A percentile compares a stretch with the other conserved stretches of the same genome.
These are phyloP conservation scores for Microtus oregoni DNA, from an alignment of 2,113 vertebrate species.

Conservation along the genomic window DNA sequence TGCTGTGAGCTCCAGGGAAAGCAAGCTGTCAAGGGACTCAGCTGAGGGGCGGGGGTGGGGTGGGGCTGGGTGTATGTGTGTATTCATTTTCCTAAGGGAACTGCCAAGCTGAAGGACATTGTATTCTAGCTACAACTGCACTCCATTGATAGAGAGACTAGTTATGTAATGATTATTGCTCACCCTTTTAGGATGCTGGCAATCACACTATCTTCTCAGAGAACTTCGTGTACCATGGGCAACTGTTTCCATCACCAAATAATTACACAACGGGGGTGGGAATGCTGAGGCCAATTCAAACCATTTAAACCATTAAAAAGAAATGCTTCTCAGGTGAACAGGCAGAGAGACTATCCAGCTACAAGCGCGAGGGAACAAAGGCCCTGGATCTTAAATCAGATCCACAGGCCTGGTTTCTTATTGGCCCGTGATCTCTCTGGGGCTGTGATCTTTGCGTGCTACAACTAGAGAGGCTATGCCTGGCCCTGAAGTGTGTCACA, in stretches of 20 bases:
- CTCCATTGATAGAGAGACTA: neutral
- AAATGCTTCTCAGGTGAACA: neutral
- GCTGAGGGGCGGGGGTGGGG: accelerated
- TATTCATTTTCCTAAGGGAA: neutral
- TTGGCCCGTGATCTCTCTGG: neutral
- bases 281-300: neutral
- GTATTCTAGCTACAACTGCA: neutral
- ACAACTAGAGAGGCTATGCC: neutral
- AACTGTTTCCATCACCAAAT: neutral
- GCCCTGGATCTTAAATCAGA: neutral
- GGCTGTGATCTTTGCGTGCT: neutral
- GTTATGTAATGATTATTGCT: too few species aligned
- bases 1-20: neutral
- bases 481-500: neutral
- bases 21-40: neutral
- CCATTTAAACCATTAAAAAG: neutral
- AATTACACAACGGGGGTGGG: neutral
- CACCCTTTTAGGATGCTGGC: neutral
- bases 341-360: neutral
- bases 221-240: neutral
- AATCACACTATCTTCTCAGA: neutral
- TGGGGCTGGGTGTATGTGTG: neutral
- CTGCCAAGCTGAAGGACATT: neutral
- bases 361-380: neutral
- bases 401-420: neutral